phyloP scores from a whole-genome alignment of 1,140 invertebrate species.

The Drosophila albomicans region DNA sequence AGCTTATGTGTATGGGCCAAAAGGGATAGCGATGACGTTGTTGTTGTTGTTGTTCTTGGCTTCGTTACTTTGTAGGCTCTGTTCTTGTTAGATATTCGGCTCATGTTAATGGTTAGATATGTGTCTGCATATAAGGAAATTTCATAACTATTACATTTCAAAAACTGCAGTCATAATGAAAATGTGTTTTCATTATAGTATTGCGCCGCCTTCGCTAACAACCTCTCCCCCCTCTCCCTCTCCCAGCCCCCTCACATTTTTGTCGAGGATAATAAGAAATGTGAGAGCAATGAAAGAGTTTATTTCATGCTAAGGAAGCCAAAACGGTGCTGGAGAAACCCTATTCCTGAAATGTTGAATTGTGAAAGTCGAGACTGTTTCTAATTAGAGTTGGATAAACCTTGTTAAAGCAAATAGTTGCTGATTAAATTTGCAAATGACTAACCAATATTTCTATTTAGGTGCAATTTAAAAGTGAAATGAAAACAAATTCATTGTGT shows the following conservation, averaged over 20 bases:
- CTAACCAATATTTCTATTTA: too few species aligned
- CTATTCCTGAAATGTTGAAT: background rate
- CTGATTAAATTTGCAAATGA: too few species aligned
- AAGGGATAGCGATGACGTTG: conserved; percentile 29
- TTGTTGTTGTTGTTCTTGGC: background rate
- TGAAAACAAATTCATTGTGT: background rate
- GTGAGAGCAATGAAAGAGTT: conserved; percentile 16
- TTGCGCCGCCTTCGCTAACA: conserved; percentile 44
- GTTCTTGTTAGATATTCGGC: conserved; percentile 16
- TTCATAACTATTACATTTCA: conserved; percentile 72
- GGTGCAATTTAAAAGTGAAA: too few species aligned
- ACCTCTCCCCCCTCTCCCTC: background rate
- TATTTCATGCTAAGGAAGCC: conserved; percentile 26
- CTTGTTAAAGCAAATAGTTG: background rate
- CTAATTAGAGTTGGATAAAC: conserved; percentile 3
- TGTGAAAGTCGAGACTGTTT: background rate
- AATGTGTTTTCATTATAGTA: conserved; percentile 62
- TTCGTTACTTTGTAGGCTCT: conserved; percentile 17
- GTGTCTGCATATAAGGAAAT: conserved; percentile 49
- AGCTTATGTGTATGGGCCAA: conserved; percentile 30
- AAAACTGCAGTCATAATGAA: conserved; percentile 41
- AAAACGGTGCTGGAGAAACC: conserved; percentile 28
- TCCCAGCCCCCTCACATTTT: background rate
- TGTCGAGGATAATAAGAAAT: conserved; percentile 16
- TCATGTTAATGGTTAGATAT: conserved; percentile 70